Percentiles rank a stretch among this genome's conserved stretches.
phyloP scores from a whole-genome alignment of 2,113 vertebrate species.

The Nothobranchius furzeri region DNA sequence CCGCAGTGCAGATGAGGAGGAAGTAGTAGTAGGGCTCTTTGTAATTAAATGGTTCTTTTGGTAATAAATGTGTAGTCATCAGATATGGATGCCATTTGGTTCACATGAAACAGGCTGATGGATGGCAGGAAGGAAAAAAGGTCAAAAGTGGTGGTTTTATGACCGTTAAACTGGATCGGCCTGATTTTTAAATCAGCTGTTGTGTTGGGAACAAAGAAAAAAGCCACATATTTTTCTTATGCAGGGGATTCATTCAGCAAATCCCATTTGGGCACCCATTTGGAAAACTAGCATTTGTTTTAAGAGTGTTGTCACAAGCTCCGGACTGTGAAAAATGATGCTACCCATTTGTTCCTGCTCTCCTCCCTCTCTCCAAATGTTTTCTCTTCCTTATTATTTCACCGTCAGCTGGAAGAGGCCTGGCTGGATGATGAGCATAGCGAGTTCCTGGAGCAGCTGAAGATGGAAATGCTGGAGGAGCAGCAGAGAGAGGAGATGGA shows the following conservation, averaged over 20 bases:
- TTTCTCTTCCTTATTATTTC: constrained; percentile 1
- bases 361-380: background rate
- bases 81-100: constrained; percentile 67
- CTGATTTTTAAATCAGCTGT: constrained; percentile 40
- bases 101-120: constrained; percentile 60
- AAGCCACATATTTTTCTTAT: background rate
- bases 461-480: constrained; percentile 94
- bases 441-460: constrained; percentile 96
- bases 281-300: constrained; percentile 42
- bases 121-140: constrained; percentile 41
- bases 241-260: background rate
- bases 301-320: constrained; percentile 33
- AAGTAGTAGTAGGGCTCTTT: constrained; percentile 48
- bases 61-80: constrained; percentile 65
- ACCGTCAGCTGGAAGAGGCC: constrained; percentile 88
- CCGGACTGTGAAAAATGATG: constrained; percentile 32
- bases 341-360: background rate
- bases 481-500: constrained; percentile 88
- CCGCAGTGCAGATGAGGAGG: constrained; percentile 65
- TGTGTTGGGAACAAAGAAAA: constrained; percentile 7
- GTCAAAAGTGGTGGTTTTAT: constrained; percentile 49
- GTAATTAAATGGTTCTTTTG: constrained; percentile 72
- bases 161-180: constrained; percentile 37
- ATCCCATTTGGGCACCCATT: constrained; percentile 38
- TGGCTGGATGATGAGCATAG: constrained; percentile 98